phyloP scores from a whole-genome alignment of 2,888 invertebrate species.

The Heliothis peltigera region DNA sequence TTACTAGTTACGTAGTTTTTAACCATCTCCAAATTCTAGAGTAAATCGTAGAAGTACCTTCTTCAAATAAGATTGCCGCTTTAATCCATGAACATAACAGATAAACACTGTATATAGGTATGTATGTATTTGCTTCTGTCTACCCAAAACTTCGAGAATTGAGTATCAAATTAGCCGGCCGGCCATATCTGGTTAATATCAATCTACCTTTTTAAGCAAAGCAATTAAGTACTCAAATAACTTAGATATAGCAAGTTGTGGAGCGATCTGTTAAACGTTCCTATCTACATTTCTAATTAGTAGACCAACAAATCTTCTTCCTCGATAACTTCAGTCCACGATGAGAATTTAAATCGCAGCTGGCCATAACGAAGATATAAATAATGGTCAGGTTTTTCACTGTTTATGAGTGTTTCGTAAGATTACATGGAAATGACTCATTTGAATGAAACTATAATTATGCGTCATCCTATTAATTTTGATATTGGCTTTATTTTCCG shows the following conservation, averaged over 20 bases:
- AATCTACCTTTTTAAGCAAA: not conserved
- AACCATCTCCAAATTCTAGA: too few species aligned
- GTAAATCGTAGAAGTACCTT: too few species aligned
- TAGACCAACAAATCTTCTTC: conserved; percentile 35
- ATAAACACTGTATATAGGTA: too few species aligned
- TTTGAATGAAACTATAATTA: conserved; percentile 32
- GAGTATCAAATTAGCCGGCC: not conserved
- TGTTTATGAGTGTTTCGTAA: conserved; percentile 41
- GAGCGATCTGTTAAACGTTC: conserved; percentile 33
- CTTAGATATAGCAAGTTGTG: not conserved
- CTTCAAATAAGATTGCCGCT: too few species aligned
- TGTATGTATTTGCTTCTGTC: too few species aligned
- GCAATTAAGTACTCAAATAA: conserved; percentile 1
- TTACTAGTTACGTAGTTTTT: too few species aligned
- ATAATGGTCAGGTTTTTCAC: conserved; percentile 41
- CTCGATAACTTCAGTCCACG: conserved; percentile 18
- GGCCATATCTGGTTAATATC: too few species aligned
- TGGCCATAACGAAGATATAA: conserved; percentile 32
- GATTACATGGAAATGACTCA: conserved; percentile 51
- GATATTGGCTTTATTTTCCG: conserved; percentile 37
- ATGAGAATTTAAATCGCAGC: conserved; percentile 38
- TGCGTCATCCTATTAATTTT: conserved; percentile 42
- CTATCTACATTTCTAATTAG: conserved; percentile 47
- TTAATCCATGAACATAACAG: too few species aligned
- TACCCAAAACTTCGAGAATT: too few species aligned